Percentiles rank a stretch among this genome's conserved stretches.
phyloP scores from a whole-genome alignment of 2,888 invertebrate species.

The Sepiola atlantica region DNA sequence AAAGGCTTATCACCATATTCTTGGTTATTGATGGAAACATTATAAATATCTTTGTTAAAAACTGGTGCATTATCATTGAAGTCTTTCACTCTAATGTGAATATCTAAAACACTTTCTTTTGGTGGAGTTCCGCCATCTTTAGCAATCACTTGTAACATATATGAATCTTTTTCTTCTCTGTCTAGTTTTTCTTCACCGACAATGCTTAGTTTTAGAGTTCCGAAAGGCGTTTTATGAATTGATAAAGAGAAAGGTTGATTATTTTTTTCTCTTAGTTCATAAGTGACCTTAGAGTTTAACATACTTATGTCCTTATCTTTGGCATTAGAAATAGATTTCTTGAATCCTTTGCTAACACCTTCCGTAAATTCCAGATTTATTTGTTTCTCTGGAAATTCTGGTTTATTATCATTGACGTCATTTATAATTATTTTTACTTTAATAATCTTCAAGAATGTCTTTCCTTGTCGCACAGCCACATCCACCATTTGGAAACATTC shows the following conservation, averaged over 20 bases:
- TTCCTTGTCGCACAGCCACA: constrained; percentile 2
- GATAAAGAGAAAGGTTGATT: not conserved
- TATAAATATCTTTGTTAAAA: too few relatives aligned
- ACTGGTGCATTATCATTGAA: too few relatives aligned
- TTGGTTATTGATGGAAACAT: too few relatives aligned
- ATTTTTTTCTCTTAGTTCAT: not conserved
- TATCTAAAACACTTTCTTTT: not conserved
- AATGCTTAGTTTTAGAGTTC: not conserved
- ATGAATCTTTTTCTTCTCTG: not conserved
- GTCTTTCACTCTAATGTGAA: not conserved
- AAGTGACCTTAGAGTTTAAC: not conserved
- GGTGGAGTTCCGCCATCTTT: not conserved
- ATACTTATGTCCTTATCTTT: not conserved
- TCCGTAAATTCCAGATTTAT: constrained; percentile 49
- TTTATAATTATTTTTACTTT: not conserved
- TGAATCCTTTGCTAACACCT: constrained; percentile 57
- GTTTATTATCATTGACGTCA: not conserved
- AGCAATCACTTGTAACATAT: not conserved
- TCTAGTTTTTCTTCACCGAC: not conserved
- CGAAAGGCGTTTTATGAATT: not conserved
- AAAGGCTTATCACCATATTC: too few relatives aligned
- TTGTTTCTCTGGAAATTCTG: not conserved
- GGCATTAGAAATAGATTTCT: not conserved
- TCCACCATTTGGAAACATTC: constrained; percentile 32
- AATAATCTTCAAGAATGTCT: not conserved